phyloP scores from a whole-genome alignment of 2,797 vertebrate species.

The Ptychadena robeensis region DNA sequence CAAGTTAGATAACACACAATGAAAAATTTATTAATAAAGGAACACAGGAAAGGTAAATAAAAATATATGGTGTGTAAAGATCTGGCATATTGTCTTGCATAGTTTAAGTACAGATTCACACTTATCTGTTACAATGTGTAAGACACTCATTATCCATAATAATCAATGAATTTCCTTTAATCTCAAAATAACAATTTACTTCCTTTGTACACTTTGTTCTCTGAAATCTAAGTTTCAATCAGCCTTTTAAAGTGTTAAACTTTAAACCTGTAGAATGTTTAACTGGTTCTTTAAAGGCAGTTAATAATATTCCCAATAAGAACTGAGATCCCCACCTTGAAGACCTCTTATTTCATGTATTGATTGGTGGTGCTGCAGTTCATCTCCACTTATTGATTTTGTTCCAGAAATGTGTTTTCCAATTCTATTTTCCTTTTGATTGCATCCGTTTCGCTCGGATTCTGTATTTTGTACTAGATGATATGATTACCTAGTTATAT shows the following conservation, averaged over 20 bases:
- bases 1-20: too few relatives aligned
- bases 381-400: slow-evolving; percentile 43
- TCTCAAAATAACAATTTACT: not conserved
- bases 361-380: slow-evolving; percentile 36
- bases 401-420: slow-evolving; percentile 43
- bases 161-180: not conserved
- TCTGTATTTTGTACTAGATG: slow-evolving; percentile 1
- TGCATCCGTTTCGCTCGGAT: slow-evolving; percentile 13
- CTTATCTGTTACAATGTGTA: not conserved
- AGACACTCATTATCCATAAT: not conserved
- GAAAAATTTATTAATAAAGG: too few relatives aligned
- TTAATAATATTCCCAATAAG: slow-evolving; percentile 2
- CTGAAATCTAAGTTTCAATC: not conserved
- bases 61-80: too few relatives aligned
- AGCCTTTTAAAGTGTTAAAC: not conserved
- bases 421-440: slow-evolving; percentile 32
- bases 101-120: not conserved
- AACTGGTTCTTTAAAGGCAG: not conserved
- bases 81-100: not conserved
- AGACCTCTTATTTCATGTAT: slow-evolving; percentile 37
- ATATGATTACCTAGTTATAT: slow-evolving; percentile 7
- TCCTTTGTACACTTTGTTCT: not conserved
- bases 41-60: too few relatives aligned
- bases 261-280: not conserved
- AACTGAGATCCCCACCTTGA: slow-evolving; percentile 24